Conservation (phyloP, 2,113 vertebrate genomes). For the Xenopus borealis region DNA sequence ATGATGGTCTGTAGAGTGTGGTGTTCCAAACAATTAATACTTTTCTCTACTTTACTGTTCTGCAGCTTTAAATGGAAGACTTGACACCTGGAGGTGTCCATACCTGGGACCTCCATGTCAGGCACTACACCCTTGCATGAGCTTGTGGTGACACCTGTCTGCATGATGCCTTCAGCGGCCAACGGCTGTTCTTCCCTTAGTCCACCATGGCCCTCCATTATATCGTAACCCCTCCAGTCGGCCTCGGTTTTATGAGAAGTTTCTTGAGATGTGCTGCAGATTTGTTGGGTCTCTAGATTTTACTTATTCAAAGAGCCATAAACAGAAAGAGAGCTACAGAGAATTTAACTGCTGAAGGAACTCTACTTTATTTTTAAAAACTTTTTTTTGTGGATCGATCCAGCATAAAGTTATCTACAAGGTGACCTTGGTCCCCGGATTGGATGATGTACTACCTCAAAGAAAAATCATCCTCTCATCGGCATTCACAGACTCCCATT, state of each 20-base stretch:
- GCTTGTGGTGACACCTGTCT: slow-evolving; percentile 47
- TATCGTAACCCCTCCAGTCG: slow-evolving; percentile 13
- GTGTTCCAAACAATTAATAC: neutral
- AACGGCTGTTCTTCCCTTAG: slow-evolving; percentile 43
- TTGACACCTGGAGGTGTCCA: slow-evolving; percentile 33
- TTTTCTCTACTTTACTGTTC: neutral
- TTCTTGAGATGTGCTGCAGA: slow-evolving; percentile 11
- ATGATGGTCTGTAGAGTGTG: neutral
- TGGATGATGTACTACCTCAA: slow-evolving; percentile 3
- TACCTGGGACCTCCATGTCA: slow-evolving; percentile 31
- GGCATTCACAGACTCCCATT: neutral
- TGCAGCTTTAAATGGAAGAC: slow-evolving; percentile 29
- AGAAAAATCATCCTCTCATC: neutral
- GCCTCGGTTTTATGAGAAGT: slow-evolving; percentile 26
- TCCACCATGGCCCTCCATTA: slow-evolving; percentile 31
- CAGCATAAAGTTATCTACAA: neutral
- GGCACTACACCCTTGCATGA: slow-evolving; percentile 45
- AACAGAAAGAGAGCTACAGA: slow-evolving; percentile 3
- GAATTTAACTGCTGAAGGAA: neutral
- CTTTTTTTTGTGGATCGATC: neutral
- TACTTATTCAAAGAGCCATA: slow-evolving; percentile 7
- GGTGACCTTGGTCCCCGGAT: slow-evolving; percentile 1
- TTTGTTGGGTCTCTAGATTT: slow-evolving; percentile 8
- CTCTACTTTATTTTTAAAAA: neutral
- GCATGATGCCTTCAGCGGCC: slow-evolving; percentile 43